Conservation (phyloP, 2,113 vertebrate genomes). For the Lophius piscatorius region DNA sequence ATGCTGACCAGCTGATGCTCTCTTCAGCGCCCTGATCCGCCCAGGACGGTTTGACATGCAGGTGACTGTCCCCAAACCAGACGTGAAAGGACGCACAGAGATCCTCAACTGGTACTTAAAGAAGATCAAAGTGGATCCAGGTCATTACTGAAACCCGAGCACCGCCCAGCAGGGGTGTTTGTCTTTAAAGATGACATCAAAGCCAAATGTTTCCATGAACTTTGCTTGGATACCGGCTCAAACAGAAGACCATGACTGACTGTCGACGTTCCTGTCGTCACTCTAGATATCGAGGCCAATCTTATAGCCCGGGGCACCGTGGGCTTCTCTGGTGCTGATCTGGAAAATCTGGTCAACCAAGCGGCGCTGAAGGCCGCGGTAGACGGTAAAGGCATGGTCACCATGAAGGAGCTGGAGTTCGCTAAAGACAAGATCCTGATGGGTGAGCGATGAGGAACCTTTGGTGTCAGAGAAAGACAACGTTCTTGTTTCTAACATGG, state of each 20-base stretch:
- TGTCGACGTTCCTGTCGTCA: neutral
- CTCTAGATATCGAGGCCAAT: conserved; percentile 84
- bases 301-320: conserved; percentile 97
- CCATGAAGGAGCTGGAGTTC: conserved; percentile 96
- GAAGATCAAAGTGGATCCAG: conserved; percentile 95
- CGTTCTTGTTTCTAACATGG: neutral
- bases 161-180: no score
- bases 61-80: conserved; percentile 95
- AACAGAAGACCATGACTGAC: neutral
- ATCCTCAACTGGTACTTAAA: conserved; percentile 97
- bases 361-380: conserved; percentile 96
- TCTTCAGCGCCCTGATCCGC: conserved; percentile 89
- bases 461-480: neutral
- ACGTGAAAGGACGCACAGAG: conserved; percentile 95
- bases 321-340: conserved; percentile 96
- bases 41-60: conserved; percentile 99
- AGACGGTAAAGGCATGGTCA: conserved; percentile 96
- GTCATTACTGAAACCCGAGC: no score
- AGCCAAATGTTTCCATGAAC: no score
- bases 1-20: neutral
- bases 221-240: no score
- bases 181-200: no score
- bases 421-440: conserved; percentile 99
- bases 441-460: conserved; percentile 76
- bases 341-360: conserved; percentile 98